These are phyloP conservation scores for Agapostemon virescens DNA, from an alignment of 2,888 invertebrate species.

Conservation along the genomic window DNA sequence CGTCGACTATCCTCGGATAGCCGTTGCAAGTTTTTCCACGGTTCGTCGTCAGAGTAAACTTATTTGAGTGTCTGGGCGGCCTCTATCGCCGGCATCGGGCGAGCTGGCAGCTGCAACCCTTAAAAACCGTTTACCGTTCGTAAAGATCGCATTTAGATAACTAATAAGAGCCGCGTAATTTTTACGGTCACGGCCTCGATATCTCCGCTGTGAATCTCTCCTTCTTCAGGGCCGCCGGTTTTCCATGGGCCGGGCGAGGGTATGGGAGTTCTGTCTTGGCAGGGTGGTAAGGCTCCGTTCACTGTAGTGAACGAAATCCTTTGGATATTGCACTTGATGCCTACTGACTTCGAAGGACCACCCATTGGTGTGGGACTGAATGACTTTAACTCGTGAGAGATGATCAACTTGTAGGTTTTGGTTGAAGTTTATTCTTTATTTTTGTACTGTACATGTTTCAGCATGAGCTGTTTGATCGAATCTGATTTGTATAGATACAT, in stretches of 20 bases:
- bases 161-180: conserved; percentile 40
- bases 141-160: conserved; percentile 39
- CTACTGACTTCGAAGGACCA: too few relatives aligned
- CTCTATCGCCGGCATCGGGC: background rate
- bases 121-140: conserved; percentile 26
- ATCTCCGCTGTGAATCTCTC: conserved; percentile 23
- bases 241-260: background rate
- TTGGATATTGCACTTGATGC: too few relatives aligned
- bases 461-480: too few relatives aligned
- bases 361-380: too few relatives aligned
- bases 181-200: conserved; percentile 16
- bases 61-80: background rate
- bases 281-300: too few relatives aligned
- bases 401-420: too few relatives aligned
- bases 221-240: background rate
- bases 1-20: background rate
- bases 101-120: background rate
- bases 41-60: background rate
- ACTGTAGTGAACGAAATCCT: too few relatives aligned
- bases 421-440: too few relatives aligned
- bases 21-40: background rate
- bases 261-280: too few relatives aligned
- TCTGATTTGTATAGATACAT: too few relatives aligned
- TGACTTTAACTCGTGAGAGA: too few relatives aligned
- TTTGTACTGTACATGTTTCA: too few relatives aligned